These are phyloP conservation scores for Atrichornis clamosus DNA, from an alignment of 2,113 vertebrate genomes.

Conservation along the genomic window DNA sequence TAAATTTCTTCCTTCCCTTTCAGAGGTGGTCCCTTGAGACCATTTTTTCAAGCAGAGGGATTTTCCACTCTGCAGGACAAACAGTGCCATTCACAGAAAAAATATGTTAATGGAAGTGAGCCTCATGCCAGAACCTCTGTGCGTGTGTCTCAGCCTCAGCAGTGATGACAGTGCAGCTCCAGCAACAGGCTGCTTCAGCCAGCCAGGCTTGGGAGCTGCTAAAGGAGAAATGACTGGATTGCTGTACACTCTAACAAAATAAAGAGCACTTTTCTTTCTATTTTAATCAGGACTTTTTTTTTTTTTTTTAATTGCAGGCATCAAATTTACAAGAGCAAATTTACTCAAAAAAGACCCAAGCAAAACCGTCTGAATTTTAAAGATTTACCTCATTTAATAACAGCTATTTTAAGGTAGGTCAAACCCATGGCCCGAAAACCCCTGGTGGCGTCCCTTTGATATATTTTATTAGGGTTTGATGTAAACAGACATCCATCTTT, in stretches of 20 bases:
- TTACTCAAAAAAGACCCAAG: neutral
- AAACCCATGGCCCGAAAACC: neutral
- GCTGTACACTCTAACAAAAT: neutral
- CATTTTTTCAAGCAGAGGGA: slow-evolving; percentile 38
- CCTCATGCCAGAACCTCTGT: slow-evolving; percentile 27
- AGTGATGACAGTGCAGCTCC: slow-evolving; percentile 43
- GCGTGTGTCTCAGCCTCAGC: neutral
- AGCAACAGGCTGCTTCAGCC: slow-evolving; percentile 15
- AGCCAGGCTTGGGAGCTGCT: neutral
- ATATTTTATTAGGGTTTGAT: neutral
- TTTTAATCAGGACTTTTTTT: neutral
- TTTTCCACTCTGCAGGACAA: slow-evolving; percentile 55
- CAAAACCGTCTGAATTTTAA: neutral
- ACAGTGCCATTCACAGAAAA: slow-evolving; percentile 52
- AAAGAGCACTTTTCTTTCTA: neutral
- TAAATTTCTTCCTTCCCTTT: slow-evolving; percentile 29
- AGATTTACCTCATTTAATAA: neutral
- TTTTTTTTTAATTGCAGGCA: neutral
- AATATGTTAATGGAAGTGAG: slow-evolving; percentile 51
- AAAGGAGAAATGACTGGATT: neutral
- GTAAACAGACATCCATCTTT: neutral
- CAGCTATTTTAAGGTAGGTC: slow-evolving; percentile 3
- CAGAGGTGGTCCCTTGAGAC: slow-evolving; percentile 13
- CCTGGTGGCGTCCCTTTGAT: slow-evolving; percentile 4
- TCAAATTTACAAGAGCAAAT: neutral